Evolutionary conservation across 2,888 invertebrate genomes (phyloP), one percentile per base, ranked within the genome.

Genomic region (Oscheius onirici): DNA sequence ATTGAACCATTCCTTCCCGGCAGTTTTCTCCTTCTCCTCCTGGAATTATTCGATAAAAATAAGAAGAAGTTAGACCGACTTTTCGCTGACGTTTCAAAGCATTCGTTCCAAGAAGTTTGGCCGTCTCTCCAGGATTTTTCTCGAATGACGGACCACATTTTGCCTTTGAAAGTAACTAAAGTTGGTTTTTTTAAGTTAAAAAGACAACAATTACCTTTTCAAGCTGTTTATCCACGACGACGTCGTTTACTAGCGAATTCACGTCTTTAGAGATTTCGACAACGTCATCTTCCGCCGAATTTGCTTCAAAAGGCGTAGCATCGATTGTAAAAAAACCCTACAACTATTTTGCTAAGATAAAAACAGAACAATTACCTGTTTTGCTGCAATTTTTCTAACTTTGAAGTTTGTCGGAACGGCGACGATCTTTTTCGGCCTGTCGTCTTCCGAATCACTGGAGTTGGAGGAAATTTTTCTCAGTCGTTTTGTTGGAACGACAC

Each of bases 1-100:
- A 88, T 94, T 91, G 88, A 92, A 97, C 97, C 97, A 99, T 17
- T 91, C 91, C 0, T 91, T 91, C 1, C 96, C 96, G 87, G 93
- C 94, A 0, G 93, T 93, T 88, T 92, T 93, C 17, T 91, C 91
- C 73, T 92, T 89, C 87, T 94, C 92, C 86, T 90, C 90, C 91
- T 93, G 89, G 46, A 90, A 89, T 66, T 58, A 5, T 40, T 43
- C 28, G 1, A 24, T 28, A 52, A 52, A 34, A 49, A 3, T 17
- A 52, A 54, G 17, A 51, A 44, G 15, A 17, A 69, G 34, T 10
- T n/a, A n/a, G n/a, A 8, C 54, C 34, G 17, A 71, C 71, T 65
- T 41, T 20, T 65, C 58, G 17, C 34, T 54, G 20, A n/a, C 58
- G 26, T 41, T 71, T 71, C 54, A 66, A 3, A 6, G 71, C 66